phyloP scores from a whole-genome alignment of 1,140 invertebrate species.

The Paralvinella palmiformis region DNA sequence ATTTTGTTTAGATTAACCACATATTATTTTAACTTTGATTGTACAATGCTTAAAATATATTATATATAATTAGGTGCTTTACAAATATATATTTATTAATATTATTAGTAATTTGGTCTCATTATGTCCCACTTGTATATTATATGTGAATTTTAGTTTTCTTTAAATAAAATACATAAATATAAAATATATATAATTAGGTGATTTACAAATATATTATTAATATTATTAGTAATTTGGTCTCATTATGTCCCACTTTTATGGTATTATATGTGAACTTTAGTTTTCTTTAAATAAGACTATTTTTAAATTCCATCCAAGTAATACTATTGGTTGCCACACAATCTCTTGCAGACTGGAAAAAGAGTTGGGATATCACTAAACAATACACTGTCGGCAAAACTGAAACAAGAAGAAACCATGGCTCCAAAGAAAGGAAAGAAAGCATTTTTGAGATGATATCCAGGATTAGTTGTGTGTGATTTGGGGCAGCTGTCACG shows the following conservation, averaged over 20 bases:
- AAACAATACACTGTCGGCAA: slow-evolving; percentile 54
- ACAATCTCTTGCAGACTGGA: slow-evolving; percentile 33
- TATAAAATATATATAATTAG: not conserved
- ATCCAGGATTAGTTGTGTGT: too few species aligned
- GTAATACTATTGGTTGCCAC: slow-evolving; percentile 11
- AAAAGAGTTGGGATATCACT: slow-evolving; percentile 55
- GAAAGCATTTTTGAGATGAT: slow-evolving; percentile 35
- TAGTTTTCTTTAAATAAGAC: not conserved
- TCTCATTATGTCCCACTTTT: not conserved
- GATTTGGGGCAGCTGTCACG: not conserved
- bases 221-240: not conserved
- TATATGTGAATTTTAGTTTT: not conserved
- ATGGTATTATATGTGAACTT: not conserved
- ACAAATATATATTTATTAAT: too few species aligned
- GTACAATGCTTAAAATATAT: too few species aligned
- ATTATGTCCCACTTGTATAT: not conserved
- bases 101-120: not conserved
- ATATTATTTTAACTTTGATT: too few species aligned
- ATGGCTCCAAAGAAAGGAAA: slow-evolving; percentile 33
- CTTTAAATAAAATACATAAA: not conserved
- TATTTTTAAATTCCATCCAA: not conserved
- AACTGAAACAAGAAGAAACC: slow-evolving; percentile 50
- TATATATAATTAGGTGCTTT: too few species aligned
- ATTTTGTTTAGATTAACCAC: too few species aligned
- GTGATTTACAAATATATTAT: not conserved